A percentile compares a stretch with the other conserved stretches of the same genome.
Evolutionary conservation across 2,888 invertebrate genomes (phyloP).

Genomic region (Patella pellucida): DNA sequence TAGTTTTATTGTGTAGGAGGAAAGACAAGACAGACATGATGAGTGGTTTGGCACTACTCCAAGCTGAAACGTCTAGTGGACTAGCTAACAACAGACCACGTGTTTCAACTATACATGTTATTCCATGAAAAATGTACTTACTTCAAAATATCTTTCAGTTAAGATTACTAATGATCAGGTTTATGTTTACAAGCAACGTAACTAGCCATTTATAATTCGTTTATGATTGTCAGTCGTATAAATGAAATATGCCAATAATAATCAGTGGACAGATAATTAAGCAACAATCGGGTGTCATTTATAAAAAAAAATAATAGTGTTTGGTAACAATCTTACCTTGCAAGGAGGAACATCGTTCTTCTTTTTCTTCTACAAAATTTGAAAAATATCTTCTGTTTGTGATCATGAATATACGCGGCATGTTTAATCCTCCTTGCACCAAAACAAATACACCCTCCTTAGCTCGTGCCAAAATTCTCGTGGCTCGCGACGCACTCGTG

Average conservation of each 20-base stretch:
- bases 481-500: background rate
- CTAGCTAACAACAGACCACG: background rate
- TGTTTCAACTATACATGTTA: background rate
- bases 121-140: too few relatives aligned
- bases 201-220: too few relatives aligned
- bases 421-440: conserved; percentile 50
- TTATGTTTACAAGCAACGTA: too few relatives aligned
- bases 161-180: too few relatives aligned
- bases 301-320: conserved; percentile 8
- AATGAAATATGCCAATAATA: too few relatives aligned
- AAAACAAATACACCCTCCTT: conserved; percentile 9
- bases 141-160: too few relatives aligned
- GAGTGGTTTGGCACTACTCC: conserved; percentile 8
- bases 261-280: too few relatives aligned
- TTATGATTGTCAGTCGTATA: too few relatives aligned
- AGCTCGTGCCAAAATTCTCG: conserved; percentile 7
- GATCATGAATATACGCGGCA: conserved; percentile 79
- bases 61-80: background rate
- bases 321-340: conserved; percentile 19
- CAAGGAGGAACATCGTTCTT: conserved; percentile 13
- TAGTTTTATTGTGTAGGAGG: too few relatives aligned
- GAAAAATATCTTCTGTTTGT: conserved; percentile 75
- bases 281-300: background rate
- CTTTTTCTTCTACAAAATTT: conserved; percentile 14
- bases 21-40: background rate